A percentile compares a stretch with the other conserved stretches of the same genome.
Evolutionary conservation across 1,140 invertebrate species (phyloP).

Genomic region (Megalonaias nervosa): DNA sequence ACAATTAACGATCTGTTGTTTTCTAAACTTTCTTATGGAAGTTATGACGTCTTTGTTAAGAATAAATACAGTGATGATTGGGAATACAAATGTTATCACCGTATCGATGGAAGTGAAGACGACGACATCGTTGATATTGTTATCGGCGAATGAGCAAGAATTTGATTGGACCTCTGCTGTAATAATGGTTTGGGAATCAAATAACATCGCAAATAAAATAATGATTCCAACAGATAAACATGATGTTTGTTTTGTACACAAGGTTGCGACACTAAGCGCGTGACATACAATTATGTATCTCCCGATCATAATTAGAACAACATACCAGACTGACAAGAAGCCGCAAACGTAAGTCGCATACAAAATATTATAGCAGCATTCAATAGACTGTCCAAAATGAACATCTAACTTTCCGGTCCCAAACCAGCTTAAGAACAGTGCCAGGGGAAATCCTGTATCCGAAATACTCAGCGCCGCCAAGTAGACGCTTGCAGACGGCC

Average conservation of each 20-base stretch:
- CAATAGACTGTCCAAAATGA: conserved; percentile 53
- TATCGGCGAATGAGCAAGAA: conserved; percentile 22
- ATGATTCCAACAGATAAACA: conserved; percentile 34
- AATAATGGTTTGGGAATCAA: conserved; percentile 51
- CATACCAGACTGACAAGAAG: conserved; percentile 69
- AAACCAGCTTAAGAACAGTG: conserved; percentile 65
- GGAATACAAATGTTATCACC: conserved; percentile 74
- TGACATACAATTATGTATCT: conserved; percentile 56
- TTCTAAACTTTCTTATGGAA: conserved; percentile 41
- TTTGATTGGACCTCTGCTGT: conserved; percentile 29
- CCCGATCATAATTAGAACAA: conserved; percentile 69
- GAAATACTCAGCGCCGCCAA: conserved; percentile 75
- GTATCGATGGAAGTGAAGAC: conserved; percentile 75
- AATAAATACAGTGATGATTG: conserved; percentile 73
- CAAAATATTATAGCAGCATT: conserved; percentile 57
- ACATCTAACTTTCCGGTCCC: conserved; percentile 73
- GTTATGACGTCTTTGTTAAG: conserved; percentile 77
- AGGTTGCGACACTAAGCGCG: conserved; percentile 55
- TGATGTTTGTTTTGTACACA: conserved; percentile 54
- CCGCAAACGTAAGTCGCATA: conserved; percentile 61
- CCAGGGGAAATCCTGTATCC: conserved; percentile 74
- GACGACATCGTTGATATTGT: conserved; percentile 64
- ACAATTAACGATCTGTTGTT: conserved; percentile 34
- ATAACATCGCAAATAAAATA: conserved; percentile 25
- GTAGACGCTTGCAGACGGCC: conserved; percentile 76